These are phyloP conservation scores for Fratercula arctica DNA, from an alignment of 2,797 vertebrate species.

Conservation along the genomic window DNA sequence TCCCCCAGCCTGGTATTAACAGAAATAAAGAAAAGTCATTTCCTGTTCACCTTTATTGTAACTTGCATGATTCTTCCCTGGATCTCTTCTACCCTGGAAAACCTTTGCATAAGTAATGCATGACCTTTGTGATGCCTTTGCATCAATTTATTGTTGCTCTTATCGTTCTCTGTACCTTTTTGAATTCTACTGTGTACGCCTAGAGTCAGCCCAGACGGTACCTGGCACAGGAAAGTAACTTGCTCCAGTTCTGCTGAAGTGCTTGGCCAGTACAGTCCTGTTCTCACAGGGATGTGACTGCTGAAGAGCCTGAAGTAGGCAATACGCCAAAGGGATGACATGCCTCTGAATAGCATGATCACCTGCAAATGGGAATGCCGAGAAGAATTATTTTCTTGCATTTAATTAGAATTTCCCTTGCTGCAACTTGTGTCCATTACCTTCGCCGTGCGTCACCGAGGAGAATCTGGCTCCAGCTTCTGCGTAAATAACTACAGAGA, in stretches of 20 bases:
- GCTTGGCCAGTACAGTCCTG: background rate
- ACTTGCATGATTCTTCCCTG: background rate
- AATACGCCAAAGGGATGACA: background rate
- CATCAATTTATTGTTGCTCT: background rate
- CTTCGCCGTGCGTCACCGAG: rapidly evolving
- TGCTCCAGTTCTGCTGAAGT: background rate
- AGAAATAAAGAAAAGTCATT: background rate
- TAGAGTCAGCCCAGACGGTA: background rate
- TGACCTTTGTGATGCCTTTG: background rate
- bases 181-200: background rate
- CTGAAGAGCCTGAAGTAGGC: background rate
- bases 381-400: background rate
- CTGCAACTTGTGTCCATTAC: background rate
- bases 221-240: background rate
- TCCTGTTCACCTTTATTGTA: background rate
- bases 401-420: background rate
- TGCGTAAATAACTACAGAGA: background rate
- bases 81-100: background rate
- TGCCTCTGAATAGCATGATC: background rate
- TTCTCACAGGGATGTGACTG: background rate
- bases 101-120: background rate
- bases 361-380: background rate
- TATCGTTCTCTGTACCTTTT: background rate
- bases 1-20: background rate
- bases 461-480: background rate